Base-by-base conservation (phyloP, 92 coral and sea anemone genomes). In the Palythoa grandiflora region DNA sequence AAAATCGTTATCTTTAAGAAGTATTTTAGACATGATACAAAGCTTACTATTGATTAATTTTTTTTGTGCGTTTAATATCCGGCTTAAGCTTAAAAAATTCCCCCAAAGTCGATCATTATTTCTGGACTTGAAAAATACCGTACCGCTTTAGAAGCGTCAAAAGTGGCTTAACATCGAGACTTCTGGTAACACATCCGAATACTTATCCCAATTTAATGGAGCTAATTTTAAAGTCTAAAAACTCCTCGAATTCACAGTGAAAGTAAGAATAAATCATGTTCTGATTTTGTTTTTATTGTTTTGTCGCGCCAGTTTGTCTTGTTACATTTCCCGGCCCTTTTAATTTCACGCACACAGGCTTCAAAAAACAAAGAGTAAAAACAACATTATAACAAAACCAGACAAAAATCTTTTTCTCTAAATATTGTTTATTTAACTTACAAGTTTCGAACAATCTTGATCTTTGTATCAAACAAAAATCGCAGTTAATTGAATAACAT, bases 391-490 rank as follows among this genome's bases (percentile, higher is more conserved):
- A 28, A 5, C 65, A 9, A 59, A 59, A 3, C 38, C 38, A 75
- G 15, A 75, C 60, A 19, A 38, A 12, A 2, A 19, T 0, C 20
- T 20, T 28, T 12, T 19, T 65, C 86, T 36, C 21, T 70, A 28
- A 37, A 70, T 70, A 70, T 21, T 66, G 75, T 81, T 48, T 81
- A 65, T 66, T 81, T 65, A 65, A 66, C 40, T 52, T 81, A 81
- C 75, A 66, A 66, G 75, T 65, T 65, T 55, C 44, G 40, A 66
- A 81, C 44, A 47, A 66, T 63, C 36, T 63, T 17, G 74, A 81
- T 81, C 47, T 81, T 81, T 81, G 86, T 66, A 51, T 63, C 86
- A 81, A 81, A 81, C 86, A 81, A 81, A 81, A 66, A 81, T 47
- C 48, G 8, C 39, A 19, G 11, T 3, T 20, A 20, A n/a, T 81